phyloP scores from a whole-genome alignment of 1,140 invertebrate genomes.

The Atta colombica region DNA sequence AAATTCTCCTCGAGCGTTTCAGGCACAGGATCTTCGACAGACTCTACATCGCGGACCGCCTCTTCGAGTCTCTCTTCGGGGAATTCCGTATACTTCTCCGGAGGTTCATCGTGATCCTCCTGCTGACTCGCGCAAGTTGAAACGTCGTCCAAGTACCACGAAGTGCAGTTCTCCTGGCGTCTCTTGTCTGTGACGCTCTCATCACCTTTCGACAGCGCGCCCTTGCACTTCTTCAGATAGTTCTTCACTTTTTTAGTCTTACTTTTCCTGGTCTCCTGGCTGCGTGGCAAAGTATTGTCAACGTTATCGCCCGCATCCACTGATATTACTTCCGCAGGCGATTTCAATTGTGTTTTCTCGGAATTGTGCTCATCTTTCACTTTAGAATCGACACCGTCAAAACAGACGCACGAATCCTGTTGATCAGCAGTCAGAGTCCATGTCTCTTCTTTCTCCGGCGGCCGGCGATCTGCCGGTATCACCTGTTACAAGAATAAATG shows the following conservation, averaged over 20 bases:
- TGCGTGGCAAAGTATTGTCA: slow-evolving; percentile 72
- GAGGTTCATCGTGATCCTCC: slow-evolving; percentile 30
- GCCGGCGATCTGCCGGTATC: slow-evolving; percentile 83
- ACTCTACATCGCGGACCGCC: slow-evolving; percentile 41
- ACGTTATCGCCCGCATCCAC: slow-evolving; percentile 49
- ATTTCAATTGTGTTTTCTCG: slow-evolving; percentile 60
- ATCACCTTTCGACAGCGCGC: slow-evolving; percentile 81
- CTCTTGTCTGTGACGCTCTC: slow-evolving; percentile 80
- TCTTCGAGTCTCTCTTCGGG: slow-evolving; percentile 49
- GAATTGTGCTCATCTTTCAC: slow-evolving; percentile 8
- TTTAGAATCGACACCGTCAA: slow-evolving; percentile 62
- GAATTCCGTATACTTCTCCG: slow-evolving; percentile 58
- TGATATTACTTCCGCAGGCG: slow-evolving; percentile 2
- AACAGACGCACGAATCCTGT: slow-evolving; percentile 22
- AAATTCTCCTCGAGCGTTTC: slow-evolving; percentile 38
- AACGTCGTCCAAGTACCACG: slow-evolving; percentile 84
- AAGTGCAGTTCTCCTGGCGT: slow-evolving; percentile 77
- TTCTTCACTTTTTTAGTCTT: slow-evolving; percentile 85
- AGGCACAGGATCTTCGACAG: slow-evolving; percentile 7
- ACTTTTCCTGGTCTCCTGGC: slow-evolving; percentile 84
- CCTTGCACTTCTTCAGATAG: slow-evolving; percentile 86
- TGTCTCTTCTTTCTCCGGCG: slow-evolving; percentile 82
- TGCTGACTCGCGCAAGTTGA: slow-evolving; percentile 25
- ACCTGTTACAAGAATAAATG: slow-evolving; percentile 77
- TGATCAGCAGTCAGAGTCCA: slow-evolving; percentile 79